phyloP scores from a whole-genome alignment of 2,113 vertebrate genomes.

The Himantopus leucocephalus region DNA sequence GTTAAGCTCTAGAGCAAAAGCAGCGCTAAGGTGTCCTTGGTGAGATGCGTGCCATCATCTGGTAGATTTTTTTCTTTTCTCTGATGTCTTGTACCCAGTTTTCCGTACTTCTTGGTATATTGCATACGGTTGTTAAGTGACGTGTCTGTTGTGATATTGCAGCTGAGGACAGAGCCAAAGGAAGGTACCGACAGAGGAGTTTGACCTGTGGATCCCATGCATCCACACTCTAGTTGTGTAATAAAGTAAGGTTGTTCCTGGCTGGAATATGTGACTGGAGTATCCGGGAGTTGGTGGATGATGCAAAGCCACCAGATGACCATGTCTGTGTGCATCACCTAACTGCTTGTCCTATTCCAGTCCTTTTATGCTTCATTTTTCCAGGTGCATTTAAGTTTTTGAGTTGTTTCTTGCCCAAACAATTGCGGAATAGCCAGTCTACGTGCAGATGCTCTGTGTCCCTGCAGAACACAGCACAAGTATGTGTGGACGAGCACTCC shows the following conservation, averaged over 20 bases:
- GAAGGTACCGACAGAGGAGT: background rate
- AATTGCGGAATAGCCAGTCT: background rate
- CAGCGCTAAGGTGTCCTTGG: background rate
- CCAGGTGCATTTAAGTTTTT: background rate
- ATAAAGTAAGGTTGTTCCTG: background rate
- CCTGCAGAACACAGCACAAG: background rate
- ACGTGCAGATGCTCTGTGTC: background rate
- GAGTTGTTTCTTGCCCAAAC: background rate
- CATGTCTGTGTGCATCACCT: background rate
- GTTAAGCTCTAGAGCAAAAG: background rate
- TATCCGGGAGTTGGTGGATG: background rate
- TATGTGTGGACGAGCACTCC: background rate
- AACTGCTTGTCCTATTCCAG: background rate
- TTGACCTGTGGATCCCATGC: background rate
- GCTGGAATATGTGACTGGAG: background rate
- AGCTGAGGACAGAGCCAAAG: background rate
- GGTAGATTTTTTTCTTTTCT: background rate
- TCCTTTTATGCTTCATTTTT: background rate
- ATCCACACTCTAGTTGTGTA: background rate
- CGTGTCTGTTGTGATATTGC: background rate
- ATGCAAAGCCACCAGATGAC: background rate
- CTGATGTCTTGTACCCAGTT: background rate
- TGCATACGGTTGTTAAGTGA: background rate
- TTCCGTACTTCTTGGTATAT: background rate
- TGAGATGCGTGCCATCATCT: background rate